phyloP scores from a whole-genome alignment of 2,113 vertebrate species.

The Archocentrus centrarchus region DNA sequence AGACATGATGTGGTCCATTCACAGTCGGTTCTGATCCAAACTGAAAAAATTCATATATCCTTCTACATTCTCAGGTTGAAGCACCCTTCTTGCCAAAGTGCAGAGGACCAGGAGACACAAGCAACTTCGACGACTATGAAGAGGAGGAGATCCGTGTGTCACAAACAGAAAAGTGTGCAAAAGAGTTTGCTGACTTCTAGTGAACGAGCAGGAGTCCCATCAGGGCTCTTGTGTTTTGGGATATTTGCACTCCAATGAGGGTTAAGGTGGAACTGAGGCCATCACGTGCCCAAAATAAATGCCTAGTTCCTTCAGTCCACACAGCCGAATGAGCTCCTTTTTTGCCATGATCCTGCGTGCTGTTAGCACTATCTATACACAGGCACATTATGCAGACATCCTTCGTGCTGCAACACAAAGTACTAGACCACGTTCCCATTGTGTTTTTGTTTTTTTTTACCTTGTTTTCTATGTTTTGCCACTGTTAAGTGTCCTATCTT shows the following conservation, averaged over 20 bases:
- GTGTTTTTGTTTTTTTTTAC: constrained; percentile 73
- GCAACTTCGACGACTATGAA: constrained; percentile 99
- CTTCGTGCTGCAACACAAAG: constrained; percentile 87
- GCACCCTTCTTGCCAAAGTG: constrained; percentile 99
- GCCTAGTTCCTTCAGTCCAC: constrained; percentile 93
- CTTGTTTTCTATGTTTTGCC: constrained; percentile 58
- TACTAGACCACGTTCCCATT: constrained; percentile 86
- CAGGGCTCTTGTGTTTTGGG: constrained; percentile 85
- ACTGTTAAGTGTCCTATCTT: constrained; percentile 72
- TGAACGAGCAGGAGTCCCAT: constrained; percentile 80
- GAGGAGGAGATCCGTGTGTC: constrained; percentile 98
- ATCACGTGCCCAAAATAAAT: constrained; percentile 87
- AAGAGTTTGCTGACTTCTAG: constrained; percentile 99
- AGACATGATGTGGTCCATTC: not conserved
- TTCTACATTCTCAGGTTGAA: constrained; percentile 85
- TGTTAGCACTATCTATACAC: constrained; percentile 88
- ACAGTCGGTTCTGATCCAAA: not conserved
- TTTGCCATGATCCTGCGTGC: constrained; percentile 91
- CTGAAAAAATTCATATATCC: not conserved
- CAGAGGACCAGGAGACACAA: constrained; percentile 98
- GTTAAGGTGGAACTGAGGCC: constrained; percentile 89
- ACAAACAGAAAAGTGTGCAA: constrained; percentile 98
- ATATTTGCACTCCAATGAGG: constrained; percentile 91
- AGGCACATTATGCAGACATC: constrained; percentile 90
- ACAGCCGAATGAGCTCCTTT: constrained; percentile 90